phyloP scores from a whole-genome alignment of 2,797 vertebrate species.

The Centropyge bicolor region DNA sequence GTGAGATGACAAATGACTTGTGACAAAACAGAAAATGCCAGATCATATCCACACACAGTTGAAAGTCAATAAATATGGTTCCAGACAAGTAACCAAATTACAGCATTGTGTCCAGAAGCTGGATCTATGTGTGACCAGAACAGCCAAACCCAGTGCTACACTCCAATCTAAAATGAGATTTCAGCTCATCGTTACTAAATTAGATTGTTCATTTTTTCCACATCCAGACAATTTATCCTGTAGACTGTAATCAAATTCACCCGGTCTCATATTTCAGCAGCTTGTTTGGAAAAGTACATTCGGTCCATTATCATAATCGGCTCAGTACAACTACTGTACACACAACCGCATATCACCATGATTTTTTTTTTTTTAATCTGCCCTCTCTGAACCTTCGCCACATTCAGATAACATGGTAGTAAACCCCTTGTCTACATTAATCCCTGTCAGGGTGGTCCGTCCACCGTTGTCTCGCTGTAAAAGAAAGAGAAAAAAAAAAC shows the following conservation, averaged over 20 bases:
- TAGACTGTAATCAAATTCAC: constrained; percentile 23
- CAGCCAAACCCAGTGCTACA: constrained; percentile 2
- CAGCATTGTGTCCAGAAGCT: neutral
- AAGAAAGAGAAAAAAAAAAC: constrained; percentile 45
- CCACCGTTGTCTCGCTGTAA: constrained; percentile 66
- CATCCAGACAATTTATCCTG: constrained; percentile 7
- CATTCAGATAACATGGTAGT: constrained; percentile 54
- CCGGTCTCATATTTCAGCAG: constrained; percentile 22
- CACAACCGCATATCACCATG: constrained; percentile 19
- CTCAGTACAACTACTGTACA: constrained; percentile 12
- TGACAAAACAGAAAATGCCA: constrained; percentile 4
- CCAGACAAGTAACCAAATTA: neutral
- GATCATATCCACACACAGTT: constrained; percentile 6
- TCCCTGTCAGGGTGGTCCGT: constrained; percentile 78
- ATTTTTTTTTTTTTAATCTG: constrained; percentile 21
- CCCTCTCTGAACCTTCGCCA: constrained; percentile 47
- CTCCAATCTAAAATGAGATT: constrained; percentile 24
- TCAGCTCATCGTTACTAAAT: constrained; percentile 27
- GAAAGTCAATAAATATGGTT: neutral
- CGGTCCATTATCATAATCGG: neutral
- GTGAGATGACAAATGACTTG: constrained; percentile 16
- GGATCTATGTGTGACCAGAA: neutral
- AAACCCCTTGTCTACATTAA: constrained; percentile 61
- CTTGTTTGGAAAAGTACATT: constrained; percentile 35
- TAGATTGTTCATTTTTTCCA: neutral